phyloP scores from a whole-genome alignment of 2,888 invertebrate genomes.

The Empis livida region DNA sequence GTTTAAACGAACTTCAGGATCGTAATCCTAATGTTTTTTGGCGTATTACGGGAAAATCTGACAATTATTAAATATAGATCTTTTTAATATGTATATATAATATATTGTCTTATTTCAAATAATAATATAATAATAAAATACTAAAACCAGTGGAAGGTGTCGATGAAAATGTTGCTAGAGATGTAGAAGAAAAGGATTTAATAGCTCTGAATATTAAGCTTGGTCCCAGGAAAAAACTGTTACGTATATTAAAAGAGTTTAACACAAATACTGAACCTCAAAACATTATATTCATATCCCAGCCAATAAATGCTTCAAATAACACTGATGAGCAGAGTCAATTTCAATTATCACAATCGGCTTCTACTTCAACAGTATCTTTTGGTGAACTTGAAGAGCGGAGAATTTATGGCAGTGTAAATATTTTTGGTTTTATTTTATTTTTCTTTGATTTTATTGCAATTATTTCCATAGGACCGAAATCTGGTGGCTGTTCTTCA shows the following conservation, averaged over 20 bases:
- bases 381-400: no score
- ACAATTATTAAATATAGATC: constrained; percentile 4
- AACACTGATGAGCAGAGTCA: no score
- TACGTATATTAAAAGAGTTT: neutral
- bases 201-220: constrained; percentile 1
- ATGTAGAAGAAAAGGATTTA: constrained; percentile 3
- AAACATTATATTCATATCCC: no score
- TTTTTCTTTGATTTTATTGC: no score
- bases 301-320: no score
- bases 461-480: no score
- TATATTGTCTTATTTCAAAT: neutral
- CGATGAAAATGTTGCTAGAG: constrained; percentile 1
- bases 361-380: no score
- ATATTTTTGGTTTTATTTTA: no score
- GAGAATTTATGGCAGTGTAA: no score
- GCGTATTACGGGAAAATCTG: neutral
- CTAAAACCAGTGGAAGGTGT: constrained; percentile 1
- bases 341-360: no score
- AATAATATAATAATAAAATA: neutral
- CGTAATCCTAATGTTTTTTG: constrained; percentile 2
- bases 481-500: no score
- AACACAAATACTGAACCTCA: neutral
- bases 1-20: neutral
- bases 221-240: constrained; percentile 1
- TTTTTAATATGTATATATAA: no score